Evolutionary conservation across 2,888 invertebrate genomes (phyloP), one percentile per base, ranked within the genome.

Genomic region (Hydroisotoma schaefferi): DNA sequence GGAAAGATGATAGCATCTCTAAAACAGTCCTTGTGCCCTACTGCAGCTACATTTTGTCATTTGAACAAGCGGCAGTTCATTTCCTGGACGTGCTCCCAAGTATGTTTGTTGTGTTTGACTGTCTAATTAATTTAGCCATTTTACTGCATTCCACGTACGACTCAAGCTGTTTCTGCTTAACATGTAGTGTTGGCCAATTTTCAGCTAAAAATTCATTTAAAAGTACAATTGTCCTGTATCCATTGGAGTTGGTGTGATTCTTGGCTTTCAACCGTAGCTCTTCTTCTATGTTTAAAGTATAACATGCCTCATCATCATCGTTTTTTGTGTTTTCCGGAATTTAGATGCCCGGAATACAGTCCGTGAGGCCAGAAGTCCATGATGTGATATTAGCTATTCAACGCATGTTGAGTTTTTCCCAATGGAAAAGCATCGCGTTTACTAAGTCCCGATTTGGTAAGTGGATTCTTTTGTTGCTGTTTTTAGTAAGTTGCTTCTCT

Each of bases 1-100:
- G 71, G 70, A 25, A 64, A 59, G 56, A 67, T 71, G 66, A 67
- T 71, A 37, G 67, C 66, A 22, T 71, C 71, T 52, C 60, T 71
- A 56, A 61, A 61, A 38, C 68, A 67, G 10, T 68, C 70, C 49
- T 65, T 70, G 55, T 71, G 71, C 59, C 56, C 68, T 20, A 70
- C 69, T 38, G 71, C 70, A 15, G 69, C 65, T 40, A 66, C 70
- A 38, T 69, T 69, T 56, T 59, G 61, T 54, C 63, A 67, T 33
- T 54, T 63, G 37, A 62, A 62, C 44, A 60, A 57, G 48, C 57
- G 64, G 52, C 68, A 69, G 55, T 68, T 71, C 57, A 59, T 68
- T 52, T 71, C 71, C 54, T 71, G 71, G 71, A 70, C 71, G 25
- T 71, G 71, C 58, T 58, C 70, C 49, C 62, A 66, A 59, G 71